Base-by-base conservation (phyloP, 2,888 invertebrate genomes). In the Acleris cristana region DNA sequence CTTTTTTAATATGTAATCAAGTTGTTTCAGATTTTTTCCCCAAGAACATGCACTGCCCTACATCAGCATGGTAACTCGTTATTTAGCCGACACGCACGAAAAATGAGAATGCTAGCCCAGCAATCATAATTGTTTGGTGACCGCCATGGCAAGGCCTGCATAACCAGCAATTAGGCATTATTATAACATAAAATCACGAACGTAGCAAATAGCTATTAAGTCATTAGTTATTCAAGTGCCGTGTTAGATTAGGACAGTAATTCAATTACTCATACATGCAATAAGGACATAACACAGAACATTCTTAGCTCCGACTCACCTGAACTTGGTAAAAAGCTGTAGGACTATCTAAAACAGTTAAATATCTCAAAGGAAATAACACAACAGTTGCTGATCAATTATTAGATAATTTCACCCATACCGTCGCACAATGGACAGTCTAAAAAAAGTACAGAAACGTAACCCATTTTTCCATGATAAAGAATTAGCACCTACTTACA, bases 401-500 rank as follows among this genome's bases (percentile, higher is more conserved):
- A 26, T 21, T 26, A 26, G 26, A 26, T 26, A 26, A 26, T 26
- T n/a, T n/a, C 2, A 2, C 26, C 7, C 26, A 26, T 26, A 49
- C 49, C 1, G 7, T 19, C 19, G 8, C 51, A 51, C 10, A 8
- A 51, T 18, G 19, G 51, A 19, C 48, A 18, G 4, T 12, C n/a
- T 53, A 16, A 62, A 51, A 62, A 66, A 62, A 52, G 34, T 56
- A 53, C 54, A 5, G 16, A 58, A 57, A 48, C 55, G 30, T 3
- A 61, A 66, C 44, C 30, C 12, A 18, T 61, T 66, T 52, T 66
- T 61, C 7, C 52, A 52, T 2, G 14, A 52, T 3, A 8, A 67
- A 53, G 67, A 67, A n/a, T 53, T 67, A 10, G 67, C 67, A 2
- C 67, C 67, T 2, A 48, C 62, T 23, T 57, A 67, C n/a, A 67